phyloP scores from a whole-genome alignment of 2,797 vertebrate species.

The Sarcoramphus papa region DNA sequence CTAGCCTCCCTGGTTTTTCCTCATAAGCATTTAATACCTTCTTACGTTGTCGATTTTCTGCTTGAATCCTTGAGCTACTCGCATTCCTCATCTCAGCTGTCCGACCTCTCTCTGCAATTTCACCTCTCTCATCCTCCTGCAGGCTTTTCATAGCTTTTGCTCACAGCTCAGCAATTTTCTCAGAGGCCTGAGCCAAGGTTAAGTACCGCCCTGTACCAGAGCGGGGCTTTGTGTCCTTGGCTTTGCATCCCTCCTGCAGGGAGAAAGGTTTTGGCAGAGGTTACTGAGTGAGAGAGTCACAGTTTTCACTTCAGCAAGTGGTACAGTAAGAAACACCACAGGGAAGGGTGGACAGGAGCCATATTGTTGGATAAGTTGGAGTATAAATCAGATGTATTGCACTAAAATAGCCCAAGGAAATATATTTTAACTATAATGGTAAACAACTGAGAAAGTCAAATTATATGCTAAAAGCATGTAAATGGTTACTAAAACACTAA shows the following conservation, averaged over 20 bases:
- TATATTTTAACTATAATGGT: background rate
- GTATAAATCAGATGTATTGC: background rate
- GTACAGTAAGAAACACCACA: background rate
- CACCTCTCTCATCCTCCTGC: background rate
- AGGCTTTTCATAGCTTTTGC: background rate
- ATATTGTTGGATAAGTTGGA: background rate
- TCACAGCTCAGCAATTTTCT: slow-evolving; percentile 15
- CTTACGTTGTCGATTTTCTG: rapidly evolving
- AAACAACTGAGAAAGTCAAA: background rate
- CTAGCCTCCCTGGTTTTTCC: background rate
- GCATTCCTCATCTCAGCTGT: background rate
- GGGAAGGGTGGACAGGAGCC: background rate
- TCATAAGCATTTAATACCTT: background rate
- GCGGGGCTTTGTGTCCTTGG: background rate
- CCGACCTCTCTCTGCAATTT: background rate
- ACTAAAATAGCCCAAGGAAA: background rate
- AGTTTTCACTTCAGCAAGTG: background rate
- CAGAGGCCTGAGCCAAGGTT: background rate
- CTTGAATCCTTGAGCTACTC: background rate
- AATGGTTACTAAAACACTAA: background rate
- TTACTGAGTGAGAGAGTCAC: background rate
- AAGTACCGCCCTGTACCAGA: background rate
- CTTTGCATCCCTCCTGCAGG: background rate
- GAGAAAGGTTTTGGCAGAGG: background rate
- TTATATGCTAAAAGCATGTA: background rate